Evolutionary conservation across 2,888 invertebrate genomes (phyloP), one percentile per base, ranked within the genome.

Genomic region (Ophraella communa): DNA sequence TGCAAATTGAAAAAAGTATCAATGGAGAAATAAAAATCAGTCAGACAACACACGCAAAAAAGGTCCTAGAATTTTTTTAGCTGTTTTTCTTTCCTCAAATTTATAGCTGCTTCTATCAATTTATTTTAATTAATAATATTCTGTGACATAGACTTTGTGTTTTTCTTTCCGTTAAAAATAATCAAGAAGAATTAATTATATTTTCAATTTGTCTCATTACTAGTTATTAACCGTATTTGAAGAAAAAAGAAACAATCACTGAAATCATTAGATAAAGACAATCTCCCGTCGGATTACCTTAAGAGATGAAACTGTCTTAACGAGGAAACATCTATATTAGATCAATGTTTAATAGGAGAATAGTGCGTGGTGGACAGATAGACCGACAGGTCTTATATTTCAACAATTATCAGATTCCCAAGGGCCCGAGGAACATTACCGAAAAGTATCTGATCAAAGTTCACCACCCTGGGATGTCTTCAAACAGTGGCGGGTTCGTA

Each of bases 341-440:
- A 76, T 74, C 73, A 74, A 73, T 68, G 73, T 72, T 76, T 75
- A 76, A 76, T 74, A 71, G 74, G 57, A 56, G 63, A 33, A 57
- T 62, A 64, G 71, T 69, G 71, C 71, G 71, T 71, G 68, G 65
- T 69, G 71, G 77, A 78, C 77, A 74, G 75, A 78, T 71, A 74
- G 77, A 76, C 76, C 77, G 80, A 79, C 79, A 76, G 77, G 75
- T 74, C 76, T 77, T 64, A 79, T 79, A 79, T 79, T 79, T 80
- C 80, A 80, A 80, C 79, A 80, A 80, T 80, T 80, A 80, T 78
- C 78, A 75, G 74, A 77, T 75, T 79, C 80, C 79, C 79, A 64
- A 64, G 75, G 72, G 77, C 65, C 69, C 55, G 45, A 69, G 70
- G 71, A 66, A 70, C 71, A 73, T 74, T 73, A 71, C 70, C 59